Conservation (phyloP, 30 jellyfish, hydroid and myxozoan genomes). For the Turritopsis rubra region DNA sequence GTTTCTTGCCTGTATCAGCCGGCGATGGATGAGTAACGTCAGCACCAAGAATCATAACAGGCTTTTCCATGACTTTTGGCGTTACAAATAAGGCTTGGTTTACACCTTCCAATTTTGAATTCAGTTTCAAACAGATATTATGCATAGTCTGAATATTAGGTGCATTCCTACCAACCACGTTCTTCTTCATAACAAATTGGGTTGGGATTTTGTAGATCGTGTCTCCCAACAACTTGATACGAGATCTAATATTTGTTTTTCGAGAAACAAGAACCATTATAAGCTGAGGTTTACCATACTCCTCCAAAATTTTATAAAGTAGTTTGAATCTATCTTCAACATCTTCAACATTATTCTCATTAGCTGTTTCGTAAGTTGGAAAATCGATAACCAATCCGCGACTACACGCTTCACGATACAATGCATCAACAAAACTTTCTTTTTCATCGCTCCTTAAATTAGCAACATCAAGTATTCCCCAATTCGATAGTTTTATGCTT, state of each 20-base stretch:
- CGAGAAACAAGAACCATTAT: neutral
- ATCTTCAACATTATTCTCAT: neutral
- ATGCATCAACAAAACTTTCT: neutral
- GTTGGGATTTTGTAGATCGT: slow-evolving; percentile 22
- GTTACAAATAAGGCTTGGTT: slow-evolving; percentile 22
- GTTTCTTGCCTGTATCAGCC: slow-evolving; percentile 40
- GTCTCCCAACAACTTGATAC: slow-evolving; percentile 40
- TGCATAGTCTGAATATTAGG: slow-evolving; percentile 37
- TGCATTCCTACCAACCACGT: slow-evolving; percentile 9
- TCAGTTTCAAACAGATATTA: slow-evolving; percentile 48
- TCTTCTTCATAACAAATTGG: slow-evolving; percentile 33
- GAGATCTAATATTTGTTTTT: neutral
- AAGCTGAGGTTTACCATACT: slow-evolving; percentile 24
- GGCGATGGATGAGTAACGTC: slow-evolving; percentile 76
- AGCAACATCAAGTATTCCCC: slow-evolving; percentile 18
- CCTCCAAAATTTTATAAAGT: neutral
- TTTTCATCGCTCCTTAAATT: neutral
- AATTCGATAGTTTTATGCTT: neutral
- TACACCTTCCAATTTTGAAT: slow-evolving; percentile 38
- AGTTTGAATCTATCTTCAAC: slow-evolving; percentile 1
- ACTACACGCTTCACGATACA: neutral
- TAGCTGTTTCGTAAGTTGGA: slow-evolving; percentile 6
- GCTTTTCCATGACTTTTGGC: slow-evolving; percentile 24
- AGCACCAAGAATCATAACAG: slow-evolving; percentile 60
- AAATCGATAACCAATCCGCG: slow-evolving; percentile 12